These are phyloP conservation scores for Aplodontia rufa DNA, from an alignment of 2,113 vertebrate species.

Conservation along the genomic window DNA sequence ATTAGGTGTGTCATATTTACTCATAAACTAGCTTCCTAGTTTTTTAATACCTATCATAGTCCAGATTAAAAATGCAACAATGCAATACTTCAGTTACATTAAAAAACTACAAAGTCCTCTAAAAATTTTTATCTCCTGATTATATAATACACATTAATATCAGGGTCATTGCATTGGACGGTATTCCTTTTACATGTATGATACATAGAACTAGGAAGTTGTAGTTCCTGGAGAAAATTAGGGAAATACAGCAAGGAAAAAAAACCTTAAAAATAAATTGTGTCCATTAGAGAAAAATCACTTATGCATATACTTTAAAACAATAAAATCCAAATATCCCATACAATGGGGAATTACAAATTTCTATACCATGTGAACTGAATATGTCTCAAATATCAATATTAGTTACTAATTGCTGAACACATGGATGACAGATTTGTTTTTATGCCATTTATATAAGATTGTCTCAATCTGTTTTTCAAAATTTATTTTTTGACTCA, in stretches of 20 bases:
- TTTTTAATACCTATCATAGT: background rate
- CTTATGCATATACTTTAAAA: background rate
- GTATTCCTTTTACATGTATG: background rate
- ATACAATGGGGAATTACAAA: background rate
- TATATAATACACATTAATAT: conserved; percentile 25
- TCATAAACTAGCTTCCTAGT: conserved; percentile 23
- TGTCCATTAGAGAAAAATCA: background rate
- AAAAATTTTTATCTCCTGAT: background rate
- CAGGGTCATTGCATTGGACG: background rate
- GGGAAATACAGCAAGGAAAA: background rate
- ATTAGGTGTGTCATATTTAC: conserved; percentile 1
- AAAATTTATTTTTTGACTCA: background rate
- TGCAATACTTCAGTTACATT: background rate
- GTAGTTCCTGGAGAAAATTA: conserved; percentile 10
- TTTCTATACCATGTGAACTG: background rate
- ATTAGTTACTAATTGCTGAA: background rate
- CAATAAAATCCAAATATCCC: background rate
- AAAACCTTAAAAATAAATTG: background rate
- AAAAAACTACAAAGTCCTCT: conserved; percentile 34
- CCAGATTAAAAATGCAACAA: conserved; percentile 36
- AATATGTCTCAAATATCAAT: background rate
- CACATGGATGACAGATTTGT: background rate
- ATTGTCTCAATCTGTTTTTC: background rate
- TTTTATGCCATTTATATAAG: background rate
- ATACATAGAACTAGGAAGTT: conserved; percentile 11